Evolutionary conservation across 1,140 invertebrate genomes (phyloP).

Genomic region (Drosophila punjabiensis): DNA sequence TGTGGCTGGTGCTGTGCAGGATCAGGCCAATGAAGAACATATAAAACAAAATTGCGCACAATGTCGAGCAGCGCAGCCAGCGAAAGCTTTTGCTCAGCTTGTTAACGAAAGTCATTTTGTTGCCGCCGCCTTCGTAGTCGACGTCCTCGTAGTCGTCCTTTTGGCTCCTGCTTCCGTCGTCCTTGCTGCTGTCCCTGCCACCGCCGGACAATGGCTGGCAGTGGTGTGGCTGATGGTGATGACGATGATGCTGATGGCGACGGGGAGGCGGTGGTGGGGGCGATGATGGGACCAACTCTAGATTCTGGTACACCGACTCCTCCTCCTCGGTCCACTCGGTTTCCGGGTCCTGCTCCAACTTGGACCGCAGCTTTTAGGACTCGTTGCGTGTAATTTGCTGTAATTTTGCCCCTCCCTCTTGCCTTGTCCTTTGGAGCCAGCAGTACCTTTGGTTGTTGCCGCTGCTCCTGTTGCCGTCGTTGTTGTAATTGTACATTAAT

Average conservation of each 20-base stretch:
- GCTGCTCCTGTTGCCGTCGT: conserved; percentile 43
- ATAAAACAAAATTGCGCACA: conserved; percentile 85
- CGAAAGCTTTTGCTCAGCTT: conserved; percentile 85
- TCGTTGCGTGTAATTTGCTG: conserved; percentile 77
- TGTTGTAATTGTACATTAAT: conserved; percentile 82
- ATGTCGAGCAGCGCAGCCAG: conserved; percentile 83
- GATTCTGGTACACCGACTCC: conserved; percentile 37
- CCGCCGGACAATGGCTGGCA: conserved; percentile 45
- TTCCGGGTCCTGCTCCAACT: conserved; percentile 55
- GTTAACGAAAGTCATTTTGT: conserved; percentile 84
- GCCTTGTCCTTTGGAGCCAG: neutral
- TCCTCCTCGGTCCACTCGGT: conserved; percentile 47
- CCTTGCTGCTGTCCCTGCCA: conserved; percentile 13
- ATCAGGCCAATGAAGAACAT: conserved; percentile 85
- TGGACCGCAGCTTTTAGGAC: conserved; percentile 49
- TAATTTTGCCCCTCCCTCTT: conserved; percentile 50
- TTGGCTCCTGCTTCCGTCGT: conserved; percentile 6
- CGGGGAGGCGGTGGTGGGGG: conserved; percentile 25
- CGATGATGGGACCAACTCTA: conserved; percentile 47
- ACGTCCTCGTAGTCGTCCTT: conserved; percentile 6
- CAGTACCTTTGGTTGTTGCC: conserved; percentile 1
- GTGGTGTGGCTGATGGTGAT: conserved; percentile 35
- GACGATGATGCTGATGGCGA: conserved; percentile 21
- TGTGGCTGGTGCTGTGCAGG: conserved; percentile 81
- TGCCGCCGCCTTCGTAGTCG: conserved; percentile 31